phyloP scores from a whole-genome alignment of 92 coral and sea anemone species.

The Micromussa lordhowensis region DNA sequence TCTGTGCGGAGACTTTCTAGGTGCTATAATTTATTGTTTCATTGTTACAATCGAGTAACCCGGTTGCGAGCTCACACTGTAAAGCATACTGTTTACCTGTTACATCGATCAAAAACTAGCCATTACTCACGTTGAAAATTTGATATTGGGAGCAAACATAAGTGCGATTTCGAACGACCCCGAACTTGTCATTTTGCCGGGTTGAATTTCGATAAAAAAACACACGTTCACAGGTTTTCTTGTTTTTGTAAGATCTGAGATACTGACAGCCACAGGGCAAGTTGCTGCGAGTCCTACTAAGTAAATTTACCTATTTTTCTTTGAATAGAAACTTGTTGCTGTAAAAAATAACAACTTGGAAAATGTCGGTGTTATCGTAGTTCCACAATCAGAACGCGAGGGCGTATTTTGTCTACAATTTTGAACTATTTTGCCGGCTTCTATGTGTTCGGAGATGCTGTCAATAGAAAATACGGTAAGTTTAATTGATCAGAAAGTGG shows the following conservation, averaged over 20 bases:
- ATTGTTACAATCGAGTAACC: not conserved
- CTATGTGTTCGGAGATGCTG: not conserved
- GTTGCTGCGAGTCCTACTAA: slow-evolving; percentile 15
- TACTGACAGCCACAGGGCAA: slow-evolving; percentile 36
- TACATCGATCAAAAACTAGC: slow-evolving; percentile 16
- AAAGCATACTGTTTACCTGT: slow-evolving; percentile 14
- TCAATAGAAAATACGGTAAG: not conserved
- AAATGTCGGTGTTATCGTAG: slow-evolving; percentile 31
- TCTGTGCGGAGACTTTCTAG: not conserved
- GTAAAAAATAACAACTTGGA: slow-evolving; percentile 5
- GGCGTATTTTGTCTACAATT: not conserved
- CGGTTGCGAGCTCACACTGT: not conserved
- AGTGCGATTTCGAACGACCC: slow-evolving; percentile 10
- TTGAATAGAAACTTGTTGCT: not conserved
- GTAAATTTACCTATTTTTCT: not conserved
- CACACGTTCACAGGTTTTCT: slow-evolving; percentile 31
- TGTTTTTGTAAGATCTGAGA: slow-evolving; percentile 62
- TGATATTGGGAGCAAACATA: slow-evolving; percentile 32
- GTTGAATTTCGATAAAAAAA: slow-evolving; percentile 50
- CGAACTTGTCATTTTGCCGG: slow-evolving; percentile 35
- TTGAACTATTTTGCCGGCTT: no score
- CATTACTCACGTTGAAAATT: slow-evolving; percentile 28
- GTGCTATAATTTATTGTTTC: not conserved
- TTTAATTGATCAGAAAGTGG: not conserved
- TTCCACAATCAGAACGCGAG: not conserved